Percentiles rank a stretch among this genome's conserved stretches.
Evolutionary conservation across 2,888 invertebrate species (phyloP).

Genomic region (Dexiosoma caninum): DNA sequence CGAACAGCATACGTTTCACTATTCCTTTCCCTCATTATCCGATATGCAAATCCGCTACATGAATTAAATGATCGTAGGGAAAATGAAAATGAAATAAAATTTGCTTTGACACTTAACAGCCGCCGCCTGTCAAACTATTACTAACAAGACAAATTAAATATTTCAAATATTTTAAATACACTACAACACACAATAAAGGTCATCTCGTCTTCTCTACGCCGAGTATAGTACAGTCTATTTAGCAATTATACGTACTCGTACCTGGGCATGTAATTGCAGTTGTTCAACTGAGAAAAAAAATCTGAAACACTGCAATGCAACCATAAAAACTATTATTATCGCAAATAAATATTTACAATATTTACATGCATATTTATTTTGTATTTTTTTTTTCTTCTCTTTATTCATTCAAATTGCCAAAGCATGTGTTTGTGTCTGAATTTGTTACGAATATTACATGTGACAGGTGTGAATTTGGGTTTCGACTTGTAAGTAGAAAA

Average conservation of each 20-base stretch:
- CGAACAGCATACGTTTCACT: no score
- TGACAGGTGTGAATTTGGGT: conserved; percentile 52
- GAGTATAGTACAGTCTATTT: neutral
- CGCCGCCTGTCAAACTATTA: no score
- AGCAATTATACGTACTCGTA: neutral
- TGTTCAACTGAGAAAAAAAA: neutral
- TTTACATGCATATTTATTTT: neutral
- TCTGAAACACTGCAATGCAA: neutral
- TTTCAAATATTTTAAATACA: neutral
- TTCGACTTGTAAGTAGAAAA: conserved; percentile 16
- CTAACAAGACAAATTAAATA: neutral
- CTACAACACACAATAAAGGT: no score
- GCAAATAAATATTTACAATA: neutral
- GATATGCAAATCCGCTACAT: no score
- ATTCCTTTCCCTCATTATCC: no score
- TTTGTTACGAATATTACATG: conserved; percentile 21
- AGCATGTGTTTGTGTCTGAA: neutral
- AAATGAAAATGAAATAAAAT: no score
- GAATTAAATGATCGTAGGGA: no score
- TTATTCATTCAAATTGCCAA: neutral
- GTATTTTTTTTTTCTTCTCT: neutral
- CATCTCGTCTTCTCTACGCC: neutral
- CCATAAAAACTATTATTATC: neutral
- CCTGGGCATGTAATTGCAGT: neutral
- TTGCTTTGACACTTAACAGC: neutral